A percentile compares a stretch with the other conserved stretches of the same genome.
Evolutionary conservation across 2,888 invertebrate species (phyloP).

Genomic region (Lydus trimaculatus): DNA sequence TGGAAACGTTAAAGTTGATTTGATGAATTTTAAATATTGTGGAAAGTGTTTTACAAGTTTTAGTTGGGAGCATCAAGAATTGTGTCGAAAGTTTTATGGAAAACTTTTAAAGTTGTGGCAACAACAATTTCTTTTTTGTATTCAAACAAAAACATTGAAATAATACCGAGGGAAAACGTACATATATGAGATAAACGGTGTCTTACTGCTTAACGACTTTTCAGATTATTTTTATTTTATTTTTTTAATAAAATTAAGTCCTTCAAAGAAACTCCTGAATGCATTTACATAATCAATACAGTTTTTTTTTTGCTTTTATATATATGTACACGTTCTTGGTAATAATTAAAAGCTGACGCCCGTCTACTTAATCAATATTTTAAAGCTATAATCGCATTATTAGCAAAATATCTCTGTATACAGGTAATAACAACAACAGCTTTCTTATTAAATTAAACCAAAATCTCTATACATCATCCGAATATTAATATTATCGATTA

Average conservation of each 20-base stretch:
- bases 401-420: background rate
- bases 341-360: background rate
- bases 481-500: background rate
- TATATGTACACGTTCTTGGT: background rate
- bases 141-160: background rate
- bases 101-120: background rate
- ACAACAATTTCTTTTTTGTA: background rate
- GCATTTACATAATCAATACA: constrained; percentile 2
- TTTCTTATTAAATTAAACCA: background rate
- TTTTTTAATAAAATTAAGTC: background rate
- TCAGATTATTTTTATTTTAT: background rate
- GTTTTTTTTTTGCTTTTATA: background rate
- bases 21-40: background rate
- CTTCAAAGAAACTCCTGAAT: background rate
- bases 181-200: background rate
- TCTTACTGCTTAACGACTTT: background rate
- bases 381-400: background rate
- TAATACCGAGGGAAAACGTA: background rate
- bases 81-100: background rate
- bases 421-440: background rate
- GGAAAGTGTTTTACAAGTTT: constrained; percentile 8
- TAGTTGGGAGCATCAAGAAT: background rate
- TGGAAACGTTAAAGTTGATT: background rate
- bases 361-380: background rate
- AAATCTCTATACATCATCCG: background rate